Evolutionary conservation across 2,113 vertebrate genomes (phyloP), one percentile per base, ranked within the genome.

Genomic region (Trematocara unimaculatum): DNA sequence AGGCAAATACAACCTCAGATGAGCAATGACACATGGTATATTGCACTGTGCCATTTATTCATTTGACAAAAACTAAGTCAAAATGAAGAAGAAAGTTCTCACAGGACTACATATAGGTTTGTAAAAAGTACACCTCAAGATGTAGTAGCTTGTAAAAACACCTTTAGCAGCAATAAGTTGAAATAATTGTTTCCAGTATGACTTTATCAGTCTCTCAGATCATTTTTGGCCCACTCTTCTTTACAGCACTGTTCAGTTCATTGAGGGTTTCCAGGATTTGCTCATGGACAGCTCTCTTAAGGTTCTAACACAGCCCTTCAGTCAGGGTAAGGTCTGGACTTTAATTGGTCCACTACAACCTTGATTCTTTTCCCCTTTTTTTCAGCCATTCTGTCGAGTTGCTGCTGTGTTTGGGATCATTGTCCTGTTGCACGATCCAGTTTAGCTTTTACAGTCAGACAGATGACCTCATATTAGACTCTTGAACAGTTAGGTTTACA

Each of bases 231-330:
- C 18, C 60, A 38, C 33, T 38, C 18, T 38, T 64, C 60, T 38
- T 64, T 8, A 64, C 3, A 64, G 60, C 17, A 38, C 15, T 64
- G 33, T 8, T 64, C 10, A n/a, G 60, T 38, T 64, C 10, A 20
- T 38, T 64, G 33, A 20, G 18, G 17, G 10, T n/a, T 64, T 0
- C 60, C 17, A n/a, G 60, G 0, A 35, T 64, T 64, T 64, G 60
- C 17, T 64, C 60, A 1, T 64, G 31, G 5, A 35, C 31, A 35
- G 60, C 31, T 64, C 60, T 35, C 0, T 35, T 64, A 35, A 64
- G 10, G 56, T 60, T 60, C 29, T 0, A 18, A n/a, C 31, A 35
- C 31, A 35, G 60, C 31, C 6, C 10, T 64, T 38, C 60, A 64
- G 2, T 38, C 60, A 64, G 60, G 60, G 60, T 64, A 64, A 64